Percentiles rank a stretch among this genome's conserved stretches.
Conservation (phyloP, 2,797 vertebrate species). For the Gadopsis marmoratus region DNA sequence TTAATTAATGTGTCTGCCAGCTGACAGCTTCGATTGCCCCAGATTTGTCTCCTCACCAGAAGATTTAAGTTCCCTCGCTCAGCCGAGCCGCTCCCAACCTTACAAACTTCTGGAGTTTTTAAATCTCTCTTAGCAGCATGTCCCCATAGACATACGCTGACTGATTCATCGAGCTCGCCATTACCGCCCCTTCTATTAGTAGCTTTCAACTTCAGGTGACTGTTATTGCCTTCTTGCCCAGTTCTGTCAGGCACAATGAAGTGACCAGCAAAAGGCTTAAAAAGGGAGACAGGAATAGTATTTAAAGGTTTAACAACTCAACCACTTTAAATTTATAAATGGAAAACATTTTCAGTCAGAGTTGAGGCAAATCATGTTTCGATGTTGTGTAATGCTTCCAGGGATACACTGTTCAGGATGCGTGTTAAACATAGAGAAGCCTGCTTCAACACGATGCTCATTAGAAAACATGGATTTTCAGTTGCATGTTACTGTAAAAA, state of each 20-base stretch:
- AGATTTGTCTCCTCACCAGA: conserved; percentile 78
- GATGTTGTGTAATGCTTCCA: neutral
- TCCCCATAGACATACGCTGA: conserved; percentile 17
- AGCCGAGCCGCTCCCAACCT: conserved; percentile 64
- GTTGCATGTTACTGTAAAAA: neutral
- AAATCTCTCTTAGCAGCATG: conserved; percentile 49
- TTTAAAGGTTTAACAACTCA: neutral
- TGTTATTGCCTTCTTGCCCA: neutral
- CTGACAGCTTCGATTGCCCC: conserved; percentile 79
- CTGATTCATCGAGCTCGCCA: conserved; percentile 1
- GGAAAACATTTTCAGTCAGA: neutral
- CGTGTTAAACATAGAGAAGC: neutral
- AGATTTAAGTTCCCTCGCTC: conserved; percentile 69
- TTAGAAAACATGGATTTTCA: neutral
- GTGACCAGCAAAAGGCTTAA: conserved; percentile 3
- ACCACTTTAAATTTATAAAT: neutral
- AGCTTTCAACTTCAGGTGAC: neutral
- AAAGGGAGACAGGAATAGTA: neutral
- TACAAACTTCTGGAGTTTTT: conserved; percentile 57
- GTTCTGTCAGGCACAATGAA: conserved; percentile 7
- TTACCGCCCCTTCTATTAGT: neutral
- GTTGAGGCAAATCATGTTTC: neutral
- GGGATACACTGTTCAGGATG: conserved; percentile 9
- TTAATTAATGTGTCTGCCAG: conserved; percentile 80
- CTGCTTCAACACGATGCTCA: conserved; percentile 7